These are phyloP conservation scores for Ciconia boyciana DNA, from an alignment of 2,113 vertebrate species.

Conservation along the genomic window DNA sequence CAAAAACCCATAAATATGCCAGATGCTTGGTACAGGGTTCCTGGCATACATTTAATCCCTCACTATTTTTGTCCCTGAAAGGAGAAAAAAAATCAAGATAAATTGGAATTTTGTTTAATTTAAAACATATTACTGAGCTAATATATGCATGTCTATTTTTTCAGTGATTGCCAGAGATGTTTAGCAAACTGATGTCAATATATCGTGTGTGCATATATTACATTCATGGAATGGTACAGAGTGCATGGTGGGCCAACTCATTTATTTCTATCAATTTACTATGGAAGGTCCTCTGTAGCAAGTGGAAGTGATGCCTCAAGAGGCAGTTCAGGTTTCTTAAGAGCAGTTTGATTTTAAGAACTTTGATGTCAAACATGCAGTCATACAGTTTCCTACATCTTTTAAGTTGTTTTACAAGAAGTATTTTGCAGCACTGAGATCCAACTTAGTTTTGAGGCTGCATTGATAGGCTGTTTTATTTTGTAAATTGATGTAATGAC, in stretches of 20 bases:
- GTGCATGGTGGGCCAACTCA: background rate
- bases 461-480: background rate
- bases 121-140: background rate
- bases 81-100: background rate
- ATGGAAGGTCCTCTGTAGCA: background rate
- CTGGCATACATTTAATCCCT: background rate
- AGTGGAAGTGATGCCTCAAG: background rate
- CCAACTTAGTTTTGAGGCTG: background rate
- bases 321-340: background rate
- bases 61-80: background rate
- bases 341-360: background rate
- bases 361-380: background rate
- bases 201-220: background rate
- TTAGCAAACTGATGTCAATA: background rate
- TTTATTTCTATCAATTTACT: background rate
- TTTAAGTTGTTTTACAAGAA: background rate
- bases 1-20: slow-evolving; percentile 16
- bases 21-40: background rate
- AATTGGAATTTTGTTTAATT: background rate
- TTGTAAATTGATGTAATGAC: background rate
- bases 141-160: background rate
- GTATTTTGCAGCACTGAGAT: background rate
- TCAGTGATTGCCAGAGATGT: background rate
- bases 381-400: background rate
- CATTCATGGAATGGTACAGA: background rate